Evolutionary conservation across 2,113 vertebrate species (phyloP), one percentile per base, ranked within the genome.

Genomic region (Gadus macrocephalus): DNA sequence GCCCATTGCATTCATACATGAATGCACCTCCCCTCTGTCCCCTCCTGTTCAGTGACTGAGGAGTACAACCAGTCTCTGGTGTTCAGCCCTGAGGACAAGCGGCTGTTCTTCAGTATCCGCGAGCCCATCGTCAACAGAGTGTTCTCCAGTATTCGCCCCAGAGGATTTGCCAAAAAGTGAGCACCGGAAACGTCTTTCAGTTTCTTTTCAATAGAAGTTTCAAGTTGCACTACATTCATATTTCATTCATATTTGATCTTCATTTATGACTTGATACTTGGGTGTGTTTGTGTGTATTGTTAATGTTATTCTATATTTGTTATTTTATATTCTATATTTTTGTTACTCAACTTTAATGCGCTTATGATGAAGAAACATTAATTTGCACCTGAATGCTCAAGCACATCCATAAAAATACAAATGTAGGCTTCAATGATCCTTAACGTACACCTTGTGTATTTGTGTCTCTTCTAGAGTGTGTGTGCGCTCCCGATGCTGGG

Each of bases 41-140:
- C 59, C 19, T 65, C 25, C 31, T 58, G 12, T n/a, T 11, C 72
- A 89, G 97, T 98, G 35, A 98, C 96, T 53, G 93, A 95, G 8
- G 82, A 91, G 64, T 99, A 96, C 92, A 98, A 98, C 49, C 89
- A 95, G 70, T 95, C 95, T 4, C 86, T 99, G 78, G 90, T 95
- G 66, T 99, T 95, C 82, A 92, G 88, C 82, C 96, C 96, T 2
- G 96, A 96, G 73, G 96, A 97, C 79, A 87, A 88, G 70, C 95
- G 91, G 81, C 88, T 99, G 89, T 92, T 98, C 86, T 99, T 95
- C 91, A 99, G 97, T 80, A 78, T 99, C 81, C 92, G 97, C 83
- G 96, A 99, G 83, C 97, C 97, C 66, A 99, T 99, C 66, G 91
- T 92, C 73, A 99, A 99, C 90, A 84, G 96, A 76, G 95, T 99